phyloP scores from a whole-genome alignment of 1,140 invertebrate genomes.

The Drosophila kikkawai region DNA sequence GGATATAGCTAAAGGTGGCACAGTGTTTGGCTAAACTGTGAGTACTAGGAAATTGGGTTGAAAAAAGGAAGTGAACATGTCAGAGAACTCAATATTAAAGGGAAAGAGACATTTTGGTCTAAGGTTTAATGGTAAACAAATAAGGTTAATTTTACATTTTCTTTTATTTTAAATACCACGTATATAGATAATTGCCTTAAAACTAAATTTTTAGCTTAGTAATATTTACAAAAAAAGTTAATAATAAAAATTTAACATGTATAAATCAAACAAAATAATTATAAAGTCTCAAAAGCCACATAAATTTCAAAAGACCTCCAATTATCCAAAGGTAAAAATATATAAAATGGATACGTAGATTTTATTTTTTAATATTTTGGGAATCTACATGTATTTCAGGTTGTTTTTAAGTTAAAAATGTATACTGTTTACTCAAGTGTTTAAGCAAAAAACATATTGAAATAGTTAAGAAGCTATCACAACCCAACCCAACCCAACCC shows the following conservation, averaged over 20 bases:
- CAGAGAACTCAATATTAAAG: neutral
- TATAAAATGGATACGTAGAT: too few species aligned
- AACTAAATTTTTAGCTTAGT: accelerated
- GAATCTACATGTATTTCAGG: neutral
- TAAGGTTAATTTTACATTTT: too few species aligned
- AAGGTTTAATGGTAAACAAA: neutral
- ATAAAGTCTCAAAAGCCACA: too few species aligned
- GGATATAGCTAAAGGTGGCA: slow-evolving; percentile 18
- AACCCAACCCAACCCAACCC: too few species aligned
- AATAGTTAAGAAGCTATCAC: too few species aligned
- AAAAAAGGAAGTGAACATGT: neutral
- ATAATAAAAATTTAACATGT: too few species aligned
- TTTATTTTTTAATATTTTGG: neutral
- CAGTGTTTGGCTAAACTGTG: slow-evolving; percentile 1
- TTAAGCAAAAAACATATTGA: neutral
- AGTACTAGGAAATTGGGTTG: slow-evolving; percentile 14
- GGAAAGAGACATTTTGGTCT: neutral
- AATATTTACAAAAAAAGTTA: neutral
- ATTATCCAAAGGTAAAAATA: too few species aligned
- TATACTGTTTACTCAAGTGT: neutral
- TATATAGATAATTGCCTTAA: too few species aligned
- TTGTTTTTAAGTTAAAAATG: neutral
- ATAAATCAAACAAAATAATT: too few species aligned
- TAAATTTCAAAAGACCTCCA: too few species aligned
- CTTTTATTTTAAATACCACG: too few species aligned